Evolutionary conservation across 2,888 invertebrate species (phyloP).

Genomic region (Drosophila lacicola): DNA sequence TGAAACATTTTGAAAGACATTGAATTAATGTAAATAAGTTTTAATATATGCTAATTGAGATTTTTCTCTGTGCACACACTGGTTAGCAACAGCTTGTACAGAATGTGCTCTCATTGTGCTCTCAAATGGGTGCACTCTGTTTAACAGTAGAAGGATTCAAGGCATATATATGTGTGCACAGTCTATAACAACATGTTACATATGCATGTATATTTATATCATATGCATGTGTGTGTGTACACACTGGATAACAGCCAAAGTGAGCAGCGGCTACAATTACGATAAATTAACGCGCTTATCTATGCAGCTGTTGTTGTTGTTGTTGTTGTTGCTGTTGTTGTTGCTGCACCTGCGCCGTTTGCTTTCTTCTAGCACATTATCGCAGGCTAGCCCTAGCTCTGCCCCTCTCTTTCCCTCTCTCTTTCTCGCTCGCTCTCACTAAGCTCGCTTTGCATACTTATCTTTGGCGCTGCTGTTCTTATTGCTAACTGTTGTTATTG

Average conservation of each 20-base stretch:
- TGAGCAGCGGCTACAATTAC: constrained; percentile 42
- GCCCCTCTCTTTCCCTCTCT: constrained; percentile 5
- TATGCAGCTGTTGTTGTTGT: constrained; percentile 65
- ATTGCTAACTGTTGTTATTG: constrained; percentile 37
- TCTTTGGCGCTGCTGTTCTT: constrained; percentile 61
- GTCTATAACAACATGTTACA: neutral
- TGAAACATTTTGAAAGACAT: no score
- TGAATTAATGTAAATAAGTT: no score
- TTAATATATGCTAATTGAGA: no score
- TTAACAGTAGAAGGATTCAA: neutral
- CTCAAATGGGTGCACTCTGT: neutral
- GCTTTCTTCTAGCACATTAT: constrained; percentile 60
- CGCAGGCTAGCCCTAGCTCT: constrained; percentile 18
- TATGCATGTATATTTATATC: neutral
- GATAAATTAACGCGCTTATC: constrained; percentile 75
- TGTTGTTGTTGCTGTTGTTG: constrained; percentile 33
- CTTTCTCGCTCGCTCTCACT: constrained; percentile 6
- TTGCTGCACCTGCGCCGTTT: constrained; percentile 67
- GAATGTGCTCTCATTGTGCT: neutral
- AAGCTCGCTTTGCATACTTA: constrained; percentile 72
- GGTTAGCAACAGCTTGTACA: no score
- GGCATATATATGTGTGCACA: neutral
- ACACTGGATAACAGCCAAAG: constrained; percentile 22
- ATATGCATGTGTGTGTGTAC: constrained; percentile 7
- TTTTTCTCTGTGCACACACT: no score